Evolutionary conservation across 2,113 vertebrate species (phyloP).

Genomic region (Scytalopus superciliaris): DNA sequence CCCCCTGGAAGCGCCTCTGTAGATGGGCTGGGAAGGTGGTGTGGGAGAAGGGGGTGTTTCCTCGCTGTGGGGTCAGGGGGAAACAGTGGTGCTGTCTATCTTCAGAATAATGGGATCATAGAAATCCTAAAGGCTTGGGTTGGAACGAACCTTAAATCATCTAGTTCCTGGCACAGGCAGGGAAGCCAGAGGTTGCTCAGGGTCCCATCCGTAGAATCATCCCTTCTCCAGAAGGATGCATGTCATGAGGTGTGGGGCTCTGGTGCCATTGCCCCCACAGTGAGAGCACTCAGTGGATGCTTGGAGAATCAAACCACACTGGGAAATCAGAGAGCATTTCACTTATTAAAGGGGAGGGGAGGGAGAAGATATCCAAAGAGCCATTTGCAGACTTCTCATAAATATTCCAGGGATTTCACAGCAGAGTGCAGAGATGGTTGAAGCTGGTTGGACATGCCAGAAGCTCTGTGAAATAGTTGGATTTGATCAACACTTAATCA

Average conservation of each 20-base stretch:
- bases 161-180: neutral
- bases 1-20: neutral
- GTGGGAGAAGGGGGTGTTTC: neutral
- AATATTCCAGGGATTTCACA: neutral
- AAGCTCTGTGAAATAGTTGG: neutral
- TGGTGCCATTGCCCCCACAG: fast-evolving
- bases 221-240: neutral
- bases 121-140: neutral
- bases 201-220: neutral
- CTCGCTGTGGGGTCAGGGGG: fast-evolving
- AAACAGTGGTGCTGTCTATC: fast-evolving
- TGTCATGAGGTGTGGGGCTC: fast-evolving
- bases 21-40: neutral
- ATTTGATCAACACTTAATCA: neutral
- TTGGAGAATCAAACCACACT: neutral
- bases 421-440: neutral
- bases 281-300: neutral
- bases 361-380: neutral
- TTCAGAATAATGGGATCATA: neutral
- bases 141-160: neutral
- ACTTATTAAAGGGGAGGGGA: fast-evolving
- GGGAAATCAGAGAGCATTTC: neutral
- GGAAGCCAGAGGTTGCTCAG: neutral
- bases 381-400: neutral
- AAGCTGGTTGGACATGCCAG: neutral